phyloP scores from a whole-genome alignment of 2,888 invertebrate genomes.

The Dynastes tityus region DNA sequence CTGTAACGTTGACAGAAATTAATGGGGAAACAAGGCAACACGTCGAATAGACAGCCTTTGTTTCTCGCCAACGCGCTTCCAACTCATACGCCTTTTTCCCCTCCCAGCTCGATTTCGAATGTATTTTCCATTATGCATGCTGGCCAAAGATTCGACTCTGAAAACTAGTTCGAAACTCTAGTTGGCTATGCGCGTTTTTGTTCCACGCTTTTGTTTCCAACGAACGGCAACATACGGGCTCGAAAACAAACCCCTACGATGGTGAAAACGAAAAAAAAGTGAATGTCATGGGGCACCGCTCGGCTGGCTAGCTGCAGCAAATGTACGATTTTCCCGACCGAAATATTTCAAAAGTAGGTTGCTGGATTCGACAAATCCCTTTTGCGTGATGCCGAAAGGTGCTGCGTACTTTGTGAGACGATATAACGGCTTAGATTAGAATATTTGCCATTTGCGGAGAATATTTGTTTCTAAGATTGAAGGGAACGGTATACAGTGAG shows the following conservation, averaged over 20 bases:
- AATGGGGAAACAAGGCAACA: background rate
- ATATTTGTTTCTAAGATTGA: background rate
- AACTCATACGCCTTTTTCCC: background rate
- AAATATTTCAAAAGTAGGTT: background rate
- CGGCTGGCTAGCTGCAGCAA: background rate
- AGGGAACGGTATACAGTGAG: background rate
- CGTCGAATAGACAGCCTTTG: background rate
- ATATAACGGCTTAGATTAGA: no score
- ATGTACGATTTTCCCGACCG: background rate
- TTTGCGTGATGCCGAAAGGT: background rate
- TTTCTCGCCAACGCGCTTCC: background rate
- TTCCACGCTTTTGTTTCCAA: no score
- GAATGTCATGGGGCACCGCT: no score
- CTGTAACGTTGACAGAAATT: background rate
- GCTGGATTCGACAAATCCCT: background rate
- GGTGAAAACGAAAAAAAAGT: no score
- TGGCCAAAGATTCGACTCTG: background rate
- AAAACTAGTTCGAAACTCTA: background rate
- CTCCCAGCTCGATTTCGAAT: background rate
- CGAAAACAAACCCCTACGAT: no score
- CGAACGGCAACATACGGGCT: no score
- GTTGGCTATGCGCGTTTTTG: background rate
- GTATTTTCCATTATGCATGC: slow-evolving; percentile 10
- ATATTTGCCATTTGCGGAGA: background rate
- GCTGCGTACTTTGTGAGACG: background rate